A percentile compares a stretch with the other conserved stretches of the same genome.
Conservation (phyloP, 2,797 vertebrate genomes). For the Amniataba percoides region DNA sequence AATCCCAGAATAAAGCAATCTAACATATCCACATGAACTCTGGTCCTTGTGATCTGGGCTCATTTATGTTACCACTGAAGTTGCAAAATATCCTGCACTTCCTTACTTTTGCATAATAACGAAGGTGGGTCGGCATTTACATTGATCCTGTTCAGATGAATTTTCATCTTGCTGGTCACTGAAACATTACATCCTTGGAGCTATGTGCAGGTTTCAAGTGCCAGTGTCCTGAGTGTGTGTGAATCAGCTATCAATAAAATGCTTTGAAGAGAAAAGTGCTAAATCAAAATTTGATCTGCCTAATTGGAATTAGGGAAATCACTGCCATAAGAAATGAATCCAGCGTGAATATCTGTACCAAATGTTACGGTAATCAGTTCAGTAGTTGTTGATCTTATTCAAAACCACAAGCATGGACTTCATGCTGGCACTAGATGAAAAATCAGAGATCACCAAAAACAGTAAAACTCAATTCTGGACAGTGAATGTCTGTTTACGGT, state of each 20-base stretch:
- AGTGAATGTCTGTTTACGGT: too few species aligned
- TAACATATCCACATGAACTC: background rate
- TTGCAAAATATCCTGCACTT: background rate
- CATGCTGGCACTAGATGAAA: too few species aligned
- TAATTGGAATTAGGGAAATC: too few species aligned
- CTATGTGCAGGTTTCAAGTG: background rate
- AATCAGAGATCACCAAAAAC: too few species aligned
- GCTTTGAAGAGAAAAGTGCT: background rate
- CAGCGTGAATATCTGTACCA: too few species aligned
- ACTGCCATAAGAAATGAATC: too few species aligned
- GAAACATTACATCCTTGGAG: background rate
- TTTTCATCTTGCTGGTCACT: background rate
- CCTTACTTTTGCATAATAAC: background rate
- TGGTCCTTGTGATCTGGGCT: conserved; percentile 3
- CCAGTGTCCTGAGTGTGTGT: background rate
- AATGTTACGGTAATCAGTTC: too few species aligned
- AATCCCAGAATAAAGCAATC: conserved; percentile 10
- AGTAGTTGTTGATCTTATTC: too few species aligned
- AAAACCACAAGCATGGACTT: too few species aligned
- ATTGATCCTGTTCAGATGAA: background rate
- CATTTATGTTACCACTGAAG: background rate
- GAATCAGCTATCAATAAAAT: background rate
- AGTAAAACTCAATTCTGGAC: too few species aligned
- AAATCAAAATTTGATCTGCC: too few species aligned
- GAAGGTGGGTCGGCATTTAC: conserved; percentile 3